Evolutionary conservation across 2,888 invertebrate genomes (phyloP), one percentile per base, ranked within the genome.

Genomic region (Neuroscelio doddi): DNA sequence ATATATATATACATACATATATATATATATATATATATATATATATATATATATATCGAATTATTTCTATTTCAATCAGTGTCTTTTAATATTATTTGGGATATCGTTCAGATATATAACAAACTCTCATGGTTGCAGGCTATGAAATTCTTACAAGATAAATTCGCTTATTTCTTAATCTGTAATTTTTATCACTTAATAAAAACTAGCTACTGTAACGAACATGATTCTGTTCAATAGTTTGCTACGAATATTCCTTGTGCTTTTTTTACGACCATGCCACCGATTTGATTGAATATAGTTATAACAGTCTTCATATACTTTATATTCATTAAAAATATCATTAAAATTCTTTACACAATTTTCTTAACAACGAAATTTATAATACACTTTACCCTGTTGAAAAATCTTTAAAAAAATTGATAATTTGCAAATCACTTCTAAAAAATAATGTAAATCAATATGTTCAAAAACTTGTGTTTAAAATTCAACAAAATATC

Each of bases 121-220:
- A 59, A 65, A 65, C 52, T 58, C 57, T 58, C 56, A 51, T 59
- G 47, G 26, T 49, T 57, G 50, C 51, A 56, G 56, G 57, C 64
- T 68, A 59, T 52, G 55, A 58, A 55, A 59, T 63, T 34, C 58
- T 64, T 57, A 61, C 30, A 52, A 50, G 52, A 55, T 61, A 62
- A 64, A 57, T 55, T 64, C 50, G 53, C 57, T 64, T 64, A 64
- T 59, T 58, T 24, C 41, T 59, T 58, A 64, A 42, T 53, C 46
- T 56, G 56, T 53, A 64, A 64, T 52, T 64, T 64, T 52, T 42
- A 30, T 57, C 57, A 57, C 51, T 59, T 50, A 59, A 44, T 58
- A 56, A 65, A 64, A 64, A 64, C 59, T 64, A 64, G 42, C 64
- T 64, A 64, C 58, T 49, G 21, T 58, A 64, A 59, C 50, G 58